These are phyloP conservation scores for Erethizon dorsatum DNA, from an alignment of 2,797 vertebrate species.

Conservation along the genomic window DNA sequence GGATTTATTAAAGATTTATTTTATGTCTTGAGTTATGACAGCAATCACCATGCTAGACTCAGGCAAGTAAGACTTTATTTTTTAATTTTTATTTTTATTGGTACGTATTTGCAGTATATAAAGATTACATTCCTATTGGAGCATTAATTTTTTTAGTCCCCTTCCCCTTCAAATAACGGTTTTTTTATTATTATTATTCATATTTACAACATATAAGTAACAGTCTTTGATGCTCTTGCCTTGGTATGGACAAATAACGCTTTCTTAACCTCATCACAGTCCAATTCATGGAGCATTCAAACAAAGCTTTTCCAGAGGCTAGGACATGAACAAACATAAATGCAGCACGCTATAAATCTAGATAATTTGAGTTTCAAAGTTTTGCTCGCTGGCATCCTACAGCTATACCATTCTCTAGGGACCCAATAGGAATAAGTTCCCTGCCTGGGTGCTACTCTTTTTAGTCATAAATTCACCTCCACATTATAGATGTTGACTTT, in stretches of 20 bases:
- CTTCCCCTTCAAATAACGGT: neutral
- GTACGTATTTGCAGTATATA: neutral
- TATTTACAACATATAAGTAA: neutral
- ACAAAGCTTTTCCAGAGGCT: neutral
- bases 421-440: neutral
- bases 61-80: neutral
- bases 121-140: neutral
- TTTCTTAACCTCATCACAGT: neutral
- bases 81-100: neutral
- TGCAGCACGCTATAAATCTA: neutral
- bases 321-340: neutral
- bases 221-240: neutral
- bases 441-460: neutral
- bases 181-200: neutral
- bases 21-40: neutral
- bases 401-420: neutral
- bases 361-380: neutral
- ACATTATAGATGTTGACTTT: neutral
- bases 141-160: neutral
- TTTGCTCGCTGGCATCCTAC: neutral
- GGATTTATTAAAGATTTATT: neutral
- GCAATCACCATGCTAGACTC: neutral
- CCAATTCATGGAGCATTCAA: neutral
- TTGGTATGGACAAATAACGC: neutral
- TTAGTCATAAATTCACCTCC: neutral